phyloP scores from a whole-genome alignment of 1,140 invertebrate genomes.

The Leguminivora glycinivorella region DNA sequence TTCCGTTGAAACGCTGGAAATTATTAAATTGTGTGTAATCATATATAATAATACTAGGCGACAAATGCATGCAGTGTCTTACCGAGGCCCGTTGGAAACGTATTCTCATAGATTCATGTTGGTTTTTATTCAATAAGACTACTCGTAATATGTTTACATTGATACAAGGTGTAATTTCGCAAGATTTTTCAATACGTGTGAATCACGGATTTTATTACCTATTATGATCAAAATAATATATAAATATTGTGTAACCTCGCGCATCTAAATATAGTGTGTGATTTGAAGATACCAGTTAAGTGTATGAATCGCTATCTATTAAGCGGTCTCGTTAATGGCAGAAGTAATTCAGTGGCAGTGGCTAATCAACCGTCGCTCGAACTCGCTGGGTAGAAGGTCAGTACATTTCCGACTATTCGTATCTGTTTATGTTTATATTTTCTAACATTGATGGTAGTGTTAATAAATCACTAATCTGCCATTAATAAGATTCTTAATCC shows the following conservation, averaged over 20 bases:
- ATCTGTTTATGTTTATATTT: neutral
- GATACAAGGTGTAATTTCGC: neutral
- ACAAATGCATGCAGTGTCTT: neutral
- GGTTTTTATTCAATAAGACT: neutral
- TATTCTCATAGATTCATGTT: too few species aligned
- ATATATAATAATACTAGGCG: neutral
- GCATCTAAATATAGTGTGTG: neutral
- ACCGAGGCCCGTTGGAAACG: neutral
- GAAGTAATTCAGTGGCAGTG: slow-evolving; percentile 11
- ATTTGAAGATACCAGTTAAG: neutral
- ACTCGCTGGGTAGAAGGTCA: neutral
- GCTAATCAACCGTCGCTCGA: neutral
- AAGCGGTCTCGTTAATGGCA: neutral
- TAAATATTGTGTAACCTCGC: neutral
- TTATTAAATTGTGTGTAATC: neutral
- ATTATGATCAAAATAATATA: neutral
- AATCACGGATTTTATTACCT: neutral
- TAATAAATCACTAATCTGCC: too few species aligned
- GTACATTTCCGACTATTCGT: neutral
- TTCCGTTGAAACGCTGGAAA: neutral
- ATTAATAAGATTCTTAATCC: too few species aligned
- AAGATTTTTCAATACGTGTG: neutral
- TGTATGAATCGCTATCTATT: slow-evolving; percentile 4
- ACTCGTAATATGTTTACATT: too few species aligned
- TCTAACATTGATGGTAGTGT: neutral